Evolutionary conservation across 1,140 invertebrate species (phyloP).

Genomic region (Thaumetopoea pityocampa): DNA sequence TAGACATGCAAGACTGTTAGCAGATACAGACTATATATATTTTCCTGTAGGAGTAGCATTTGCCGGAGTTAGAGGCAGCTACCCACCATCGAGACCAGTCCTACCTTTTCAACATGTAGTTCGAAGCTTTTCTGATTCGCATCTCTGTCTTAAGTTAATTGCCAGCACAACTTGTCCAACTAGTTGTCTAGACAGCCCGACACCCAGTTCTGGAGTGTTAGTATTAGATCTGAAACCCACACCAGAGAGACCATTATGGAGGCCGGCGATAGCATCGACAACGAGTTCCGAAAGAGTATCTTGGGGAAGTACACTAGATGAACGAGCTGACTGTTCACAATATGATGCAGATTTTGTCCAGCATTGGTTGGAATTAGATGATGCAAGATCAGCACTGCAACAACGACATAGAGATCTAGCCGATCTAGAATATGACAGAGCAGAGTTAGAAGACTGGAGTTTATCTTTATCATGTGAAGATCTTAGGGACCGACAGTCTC

Average conservation of each 20-base stretch:
- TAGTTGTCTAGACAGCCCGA: slow-evolving; percentile 76
- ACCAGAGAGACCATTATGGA: slow-evolving; percentile 59
- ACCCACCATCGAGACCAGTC: slow-evolving; percentile 80
- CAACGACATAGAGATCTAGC: slow-evolving; percentile 82
- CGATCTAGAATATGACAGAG: slow-evolving; percentile 83
- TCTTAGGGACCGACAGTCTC: slow-evolving; percentile 74
- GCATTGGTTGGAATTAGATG: slow-evolving; percentile 84
- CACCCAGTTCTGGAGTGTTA: slow-evolving; percentile 77
- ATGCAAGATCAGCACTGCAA: slow-evolving; percentile 79
- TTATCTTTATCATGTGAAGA: slow-evolving; percentile 83
- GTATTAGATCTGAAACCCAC: slow-evolving; percentile 74
- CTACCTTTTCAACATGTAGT: slow-evolving; percentile 84
- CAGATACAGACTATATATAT: slow-evolving; percentile 81
- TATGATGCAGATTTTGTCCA: slow-evolving; percentile 86
- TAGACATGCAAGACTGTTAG: slow-evolving; percentile 67
- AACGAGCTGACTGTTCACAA: slow-evolving; percentile 77
- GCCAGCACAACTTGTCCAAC: slow-evolving; percentile 72
- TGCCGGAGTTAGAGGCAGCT: slow-evolving; percentile 82
- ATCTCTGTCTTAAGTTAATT: slow-evolving; percentile 81
- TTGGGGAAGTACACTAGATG: slow-evolving; percentile 76
- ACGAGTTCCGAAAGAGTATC: slow-evolving; percentile 73
- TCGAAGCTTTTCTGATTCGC: slow-evolving; percentile 84
- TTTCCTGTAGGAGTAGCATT: slow-evolving; percentile 81
- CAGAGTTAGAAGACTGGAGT: slow-evolving; percentile 88
- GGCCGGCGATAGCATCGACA: slow-evolving; percentile 58